Conservation (phyloP, 2,113 vertebrate species). For the Cepphus grylle region DNA sequence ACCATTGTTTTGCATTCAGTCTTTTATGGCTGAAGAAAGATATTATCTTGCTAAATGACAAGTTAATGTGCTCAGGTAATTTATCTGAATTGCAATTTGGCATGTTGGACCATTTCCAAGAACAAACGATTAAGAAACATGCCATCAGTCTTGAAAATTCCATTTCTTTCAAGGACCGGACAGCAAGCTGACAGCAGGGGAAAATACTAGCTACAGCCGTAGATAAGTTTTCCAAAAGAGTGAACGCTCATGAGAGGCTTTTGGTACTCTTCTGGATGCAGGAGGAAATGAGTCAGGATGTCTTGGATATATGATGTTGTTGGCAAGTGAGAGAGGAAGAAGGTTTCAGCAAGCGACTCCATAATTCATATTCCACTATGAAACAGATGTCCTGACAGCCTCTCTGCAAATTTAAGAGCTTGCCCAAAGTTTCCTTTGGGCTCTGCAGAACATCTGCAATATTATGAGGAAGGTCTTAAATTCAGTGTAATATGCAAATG, state of each 20-base stretch:
- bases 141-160: not conserved
- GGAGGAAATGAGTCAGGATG: conserved; percentile 10
- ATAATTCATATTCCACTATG: not conserved
- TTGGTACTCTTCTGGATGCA: not conserved
- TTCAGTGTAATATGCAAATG: not conserved
- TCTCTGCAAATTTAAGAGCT: not conserved
- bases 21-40: not conserved
- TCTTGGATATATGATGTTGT: not conserved
- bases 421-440: not conserved
- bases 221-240: not conserved
- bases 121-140: not conserved
- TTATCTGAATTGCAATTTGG: not conserved
- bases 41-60: not conserved
- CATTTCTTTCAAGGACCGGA: not conserved
- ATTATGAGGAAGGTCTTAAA: not conserved
- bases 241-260: not conserved
- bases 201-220: not conserved
- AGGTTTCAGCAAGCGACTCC: not conserved
- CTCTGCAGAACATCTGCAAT: not conserved
- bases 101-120: not conserved
- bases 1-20: not conserved
- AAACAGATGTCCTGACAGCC: not conserved
- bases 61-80: not conserved
- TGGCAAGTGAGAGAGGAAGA: not conserved
- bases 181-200: not conserved